Evolutionary conservation across 2,113 vertebrate genomes (phyloP), one percentile per base, ranked within the genome.

Genomic region (Canis aureus): DNA sequence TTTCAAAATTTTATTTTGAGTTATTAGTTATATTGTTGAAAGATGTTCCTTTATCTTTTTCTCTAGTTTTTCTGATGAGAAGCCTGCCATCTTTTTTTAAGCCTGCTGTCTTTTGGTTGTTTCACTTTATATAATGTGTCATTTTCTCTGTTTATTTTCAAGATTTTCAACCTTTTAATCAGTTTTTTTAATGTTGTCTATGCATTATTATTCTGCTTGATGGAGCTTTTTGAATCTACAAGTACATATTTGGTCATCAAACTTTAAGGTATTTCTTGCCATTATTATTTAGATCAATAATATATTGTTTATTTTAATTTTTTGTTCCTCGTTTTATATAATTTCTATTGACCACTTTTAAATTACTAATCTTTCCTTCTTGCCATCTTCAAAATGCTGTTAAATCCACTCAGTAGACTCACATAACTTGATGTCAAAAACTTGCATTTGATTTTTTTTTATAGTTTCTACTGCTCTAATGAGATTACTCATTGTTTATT

Each of bases 131-230:
- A 19, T 69, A 60, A 89, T 55, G 51, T 87, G 57, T 81, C 32
- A 80, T 57, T 90, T 90, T 86, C 57, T 51, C n/a, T 73, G 49
- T 62, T 29, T 62, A 49, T 79, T 93, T 79, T 62, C 32, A 55
- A 69, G 32, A 89, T 71, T 64, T 79, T 73, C 49, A 55, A 62
- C 69, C 73, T 96, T 80, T 96, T 85, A 91, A 69, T 55, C 55
- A 57, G 22, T 73, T 73, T 38, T 13, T 69, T 57, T 79, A 23
- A 92, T 43, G 23, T 55, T 76, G 22, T 17, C 17, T 57, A 25
- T 79, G n/a, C 38, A 67, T 64, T 92, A 60, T 64, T 92, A 69
- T 79, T 89, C 17, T 93, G 9, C 29, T 89, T 84, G 32, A 19
- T 59, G 15, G 12, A 94, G 25, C 19, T 87, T 87, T 85, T 66